phyloP scores from a whole-genome alignment of 64 coral and sea anemone genomes.

The Orbicella faveolata region DNA sequence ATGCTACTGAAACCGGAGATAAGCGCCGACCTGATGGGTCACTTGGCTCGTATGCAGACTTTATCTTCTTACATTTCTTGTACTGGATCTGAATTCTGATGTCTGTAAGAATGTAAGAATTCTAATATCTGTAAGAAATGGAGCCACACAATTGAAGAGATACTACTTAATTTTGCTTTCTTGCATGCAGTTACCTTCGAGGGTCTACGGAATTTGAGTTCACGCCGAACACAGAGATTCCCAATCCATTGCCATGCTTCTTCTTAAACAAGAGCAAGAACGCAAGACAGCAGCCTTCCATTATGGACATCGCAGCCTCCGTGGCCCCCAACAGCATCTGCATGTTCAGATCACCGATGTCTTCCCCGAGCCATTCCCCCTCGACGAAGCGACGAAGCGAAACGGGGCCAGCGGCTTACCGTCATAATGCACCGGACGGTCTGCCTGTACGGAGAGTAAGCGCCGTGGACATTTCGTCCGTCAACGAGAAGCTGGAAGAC shows the following conservation, averaged over 20 bases:
- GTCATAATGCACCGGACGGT: not conserved
- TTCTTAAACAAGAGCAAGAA: constrained; percentile 60
- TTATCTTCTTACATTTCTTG: too few species aligned
- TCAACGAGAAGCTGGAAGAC: constrained; percentile 7
- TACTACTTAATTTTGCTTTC: not conserved
- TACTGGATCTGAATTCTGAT: too few species aligned
- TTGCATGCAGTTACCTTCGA: not conserved
- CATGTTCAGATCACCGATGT: constrained; percentile 69
- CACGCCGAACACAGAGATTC: constrained; percentile 47
- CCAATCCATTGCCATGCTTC: constrained; percentile 68
- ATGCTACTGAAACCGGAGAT: too few species aligned
- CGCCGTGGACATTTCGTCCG: constrained; percentile 21
- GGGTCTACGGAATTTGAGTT: constrained; percentile 50
- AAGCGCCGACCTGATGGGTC: too few species aligned
- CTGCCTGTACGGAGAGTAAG: constrained; percentile 26
- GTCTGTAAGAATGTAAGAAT: too few species aligned
- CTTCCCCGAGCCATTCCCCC: constrained; percentile 55
- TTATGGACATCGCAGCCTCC: constrained; percentile 67
- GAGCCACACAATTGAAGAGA: too few species aligned
- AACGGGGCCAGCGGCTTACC: constrained; percentile 41
- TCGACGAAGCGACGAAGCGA: constrained; percentile 42
- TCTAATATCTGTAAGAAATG: too few species aligned
- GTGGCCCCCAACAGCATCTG: constrained; percentile 70
- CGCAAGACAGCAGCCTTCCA: constrained; percentile 24
- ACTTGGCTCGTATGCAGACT: too few species aligned